A percentile compares a stretch with the other conserved stretches of the same genome.
Conservation (phyloP, 2,113 vertebrate genomes). For the Chrysemys picta region DNA sequence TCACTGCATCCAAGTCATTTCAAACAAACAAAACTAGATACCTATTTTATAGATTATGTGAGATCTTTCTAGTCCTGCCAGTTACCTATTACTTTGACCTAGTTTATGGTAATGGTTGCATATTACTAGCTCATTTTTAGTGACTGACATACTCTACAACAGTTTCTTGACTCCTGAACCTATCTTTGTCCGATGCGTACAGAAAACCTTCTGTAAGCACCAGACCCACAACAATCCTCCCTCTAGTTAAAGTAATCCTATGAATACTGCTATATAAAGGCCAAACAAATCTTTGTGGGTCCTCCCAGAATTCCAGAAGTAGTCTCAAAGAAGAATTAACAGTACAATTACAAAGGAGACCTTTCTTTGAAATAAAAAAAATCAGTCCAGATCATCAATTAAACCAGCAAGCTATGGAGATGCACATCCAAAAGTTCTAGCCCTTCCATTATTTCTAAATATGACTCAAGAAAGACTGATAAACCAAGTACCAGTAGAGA, state of each 20-base stretch:
- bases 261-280: background rate
- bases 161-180: background rate
- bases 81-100: background rate
- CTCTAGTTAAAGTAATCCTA: background rate
- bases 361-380: background rate
- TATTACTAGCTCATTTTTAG: background rate
- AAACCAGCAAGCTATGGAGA: fast-evolving
- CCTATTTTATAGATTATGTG: background rate
- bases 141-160: background rate
- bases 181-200: background rate
- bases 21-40: background rate
- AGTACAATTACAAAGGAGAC: background rate
- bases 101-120: background rate
- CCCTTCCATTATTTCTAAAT: background rate
- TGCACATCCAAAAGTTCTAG: background rate
- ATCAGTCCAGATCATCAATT: background rate
- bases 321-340: background rate
- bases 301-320: background rate
- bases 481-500: background rate
- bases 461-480: background rate
- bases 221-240: background rate
- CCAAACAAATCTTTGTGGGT: background rate
- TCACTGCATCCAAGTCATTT: background rate
- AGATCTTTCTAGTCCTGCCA: background rate
- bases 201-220: background rate